Evolutionary conservation across 2,797 vertebrate genomes (phyloP), one percentile per base, ranked within the genome.

Genomic region (Rhabdomys pumilio): DNA sequence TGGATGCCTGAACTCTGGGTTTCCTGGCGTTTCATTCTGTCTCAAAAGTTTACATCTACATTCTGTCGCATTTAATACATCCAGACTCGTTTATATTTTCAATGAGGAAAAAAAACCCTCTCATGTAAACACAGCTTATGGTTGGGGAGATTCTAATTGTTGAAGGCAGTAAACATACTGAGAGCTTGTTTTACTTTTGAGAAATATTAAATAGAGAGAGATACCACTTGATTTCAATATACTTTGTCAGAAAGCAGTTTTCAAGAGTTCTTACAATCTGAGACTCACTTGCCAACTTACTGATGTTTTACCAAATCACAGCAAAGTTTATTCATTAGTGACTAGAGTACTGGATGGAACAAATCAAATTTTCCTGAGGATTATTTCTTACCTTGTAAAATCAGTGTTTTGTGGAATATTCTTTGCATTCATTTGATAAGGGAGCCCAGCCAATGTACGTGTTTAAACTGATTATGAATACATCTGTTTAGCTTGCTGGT

Each of bases 21-120:
- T 91, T 86, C 53, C 57, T 91, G 80, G 61, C 72, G 93, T 96
- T 95, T 95, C 77, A 59, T 22, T 91, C 90, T 93, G 76, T 94
- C 44, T 84, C 73, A 61, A 57, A 63, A 86, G 59, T 87, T 97
- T 89, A 86, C 55, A 89, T 86, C 79, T 59, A 93, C 31, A 80
- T 50, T 38, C 72, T 72, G 50, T 67, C 24, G 44, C 80, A 3
- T 85, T 94, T 75, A 96, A 92, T n/a, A 17, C 44, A 94, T 47
- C 34, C 61, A 94, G 73, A 89, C 50, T 10, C 19, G 0, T 80
- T 97, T 91, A 90, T 55, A 93, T 59, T 81, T 96, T 72, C 95
- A 95, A 95, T 69, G 65, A 79, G n/a, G 44, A n/a, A 69, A 88
- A 57, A 86, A 76, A 81, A 86, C 47, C 61, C 61, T 31, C n/a